phyloP scores from a whole-genome alignment of 1,140 invertebrate species.

The Pogonomyrmex californicus region DNA sequence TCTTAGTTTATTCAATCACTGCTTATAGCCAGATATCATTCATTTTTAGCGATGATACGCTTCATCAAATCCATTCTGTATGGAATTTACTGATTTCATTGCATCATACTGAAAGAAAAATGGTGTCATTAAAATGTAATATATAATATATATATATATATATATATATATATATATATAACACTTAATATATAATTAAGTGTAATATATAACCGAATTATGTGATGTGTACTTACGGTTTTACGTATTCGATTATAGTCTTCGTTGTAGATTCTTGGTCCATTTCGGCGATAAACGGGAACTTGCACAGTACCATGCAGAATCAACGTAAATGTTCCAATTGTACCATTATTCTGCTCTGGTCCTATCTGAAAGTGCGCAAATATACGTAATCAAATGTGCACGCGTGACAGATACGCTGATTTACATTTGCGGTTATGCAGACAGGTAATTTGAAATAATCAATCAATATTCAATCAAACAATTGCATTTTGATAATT shows the following conservation, averaged over 20 bases:
- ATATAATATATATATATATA: too few species aligned
- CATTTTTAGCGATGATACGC: background rate
- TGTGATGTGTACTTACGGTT: conserved; percentile 67
- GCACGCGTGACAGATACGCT: conserved; percentile 14
- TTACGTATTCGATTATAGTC: conserved; percentile 85
- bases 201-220: background rate
- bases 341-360: conserved; percentile 87
- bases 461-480: conserved; percentile 39
- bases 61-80: background rate
- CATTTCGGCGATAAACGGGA: conserved; percentile 89
- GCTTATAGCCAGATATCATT: background rate
- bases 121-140: background rate
- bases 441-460: conserved; percentile 17
- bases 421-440: background rate
- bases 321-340: conserved; percentile 88
- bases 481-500: background rate
- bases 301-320: conserved; percentile 91
- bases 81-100: background rate
- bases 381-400: conserved; percentile 40
- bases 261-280: conserved; percentile 87
- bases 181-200: too few species aligned
- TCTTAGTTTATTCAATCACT: conserved; percentile 5
- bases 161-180: too few species aligned
- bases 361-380: conserved; percentile 82
- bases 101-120: conserved; percentile 28